phyloP scores from a whole-genome alignment of 1,140 invertebrate species.

The Cydia pomonella region DNA sequence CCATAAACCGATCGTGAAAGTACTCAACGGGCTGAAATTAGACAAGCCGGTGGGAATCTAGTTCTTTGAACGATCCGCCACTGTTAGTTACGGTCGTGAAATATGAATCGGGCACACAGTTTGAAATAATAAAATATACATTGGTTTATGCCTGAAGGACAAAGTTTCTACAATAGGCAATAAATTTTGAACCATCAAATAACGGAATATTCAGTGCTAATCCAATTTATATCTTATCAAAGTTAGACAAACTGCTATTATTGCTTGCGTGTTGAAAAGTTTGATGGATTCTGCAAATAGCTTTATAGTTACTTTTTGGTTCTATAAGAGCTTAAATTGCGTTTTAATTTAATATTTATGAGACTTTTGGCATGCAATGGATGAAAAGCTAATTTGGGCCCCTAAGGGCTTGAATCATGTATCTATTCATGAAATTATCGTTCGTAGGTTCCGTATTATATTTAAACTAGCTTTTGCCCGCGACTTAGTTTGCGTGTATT shows the following conservation, averaged over 20 bases:
- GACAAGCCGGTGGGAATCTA: no score
- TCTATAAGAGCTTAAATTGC: not conserved
- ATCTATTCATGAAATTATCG: not conserved
- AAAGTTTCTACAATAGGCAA: not conserved
- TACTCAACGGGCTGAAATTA: no score
- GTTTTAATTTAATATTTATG: not conserved
- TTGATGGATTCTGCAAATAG: conserved; percentile 17
- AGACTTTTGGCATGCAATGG: not conserved
- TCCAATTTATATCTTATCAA: conserved; percentile 27
- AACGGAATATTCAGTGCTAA: not conserved
- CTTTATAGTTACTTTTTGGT: not conserved
- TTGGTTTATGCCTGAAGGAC: not conserved
- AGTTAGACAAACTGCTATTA: not conserved
- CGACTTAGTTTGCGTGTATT: no score
- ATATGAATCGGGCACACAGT: no score
- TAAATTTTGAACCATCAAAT: not conserved
- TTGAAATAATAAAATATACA: no score
- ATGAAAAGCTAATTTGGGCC: not conserved
- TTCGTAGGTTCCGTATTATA: not conserved
- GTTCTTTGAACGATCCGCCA: no score
- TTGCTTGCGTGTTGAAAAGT: conserved; percentile 17
- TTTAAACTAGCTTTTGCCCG: not conserved
- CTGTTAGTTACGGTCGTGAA: no score
- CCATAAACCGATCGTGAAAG: no score
- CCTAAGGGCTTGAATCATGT: not conserved